phyloP scores from a whole-genome alignment of 2,797 vertebrate species.

The Enteromius paludinosus region DNA sequence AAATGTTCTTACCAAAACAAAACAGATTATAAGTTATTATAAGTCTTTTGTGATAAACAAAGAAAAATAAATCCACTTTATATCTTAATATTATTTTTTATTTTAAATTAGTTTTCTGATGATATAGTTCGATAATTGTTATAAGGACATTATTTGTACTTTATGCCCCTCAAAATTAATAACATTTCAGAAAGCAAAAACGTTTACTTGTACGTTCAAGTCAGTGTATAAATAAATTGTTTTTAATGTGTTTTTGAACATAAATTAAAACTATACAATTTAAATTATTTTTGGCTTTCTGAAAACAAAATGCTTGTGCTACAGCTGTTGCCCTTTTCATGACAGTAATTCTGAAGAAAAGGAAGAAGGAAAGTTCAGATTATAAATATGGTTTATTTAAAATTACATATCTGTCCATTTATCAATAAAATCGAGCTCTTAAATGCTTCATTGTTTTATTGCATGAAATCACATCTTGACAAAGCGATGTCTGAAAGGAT shows the following conservation, averaged over 20 bases:
- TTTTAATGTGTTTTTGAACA: neutral
- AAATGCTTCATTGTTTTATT: conserved; percentile 25
- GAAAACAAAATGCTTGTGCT: neutral
- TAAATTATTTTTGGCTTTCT: neutral
- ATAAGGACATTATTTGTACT: neutral
- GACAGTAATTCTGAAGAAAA: neutral
- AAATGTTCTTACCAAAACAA: neutral
- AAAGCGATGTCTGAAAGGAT: neutral
- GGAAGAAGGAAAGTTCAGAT: neutral
- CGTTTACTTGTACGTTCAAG: neutral
- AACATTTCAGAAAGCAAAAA: neutral
- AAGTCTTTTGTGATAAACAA: neutral
- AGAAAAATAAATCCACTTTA: neutral
- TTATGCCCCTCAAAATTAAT: neutral
- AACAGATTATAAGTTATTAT: neutral
- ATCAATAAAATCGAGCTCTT: neutral
- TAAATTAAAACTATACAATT: neutral
- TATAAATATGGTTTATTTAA: neutral
- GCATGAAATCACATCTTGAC: neutral
- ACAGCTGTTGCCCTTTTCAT: neutral
- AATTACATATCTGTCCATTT: neutral
- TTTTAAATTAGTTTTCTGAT: neutral
- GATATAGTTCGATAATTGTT: neutral
- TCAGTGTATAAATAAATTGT: neutral
- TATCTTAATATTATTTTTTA: neutral